Conservation (phyloP, 1,140 invertebrate genomes). For the Carposina sasakii region DNA sequence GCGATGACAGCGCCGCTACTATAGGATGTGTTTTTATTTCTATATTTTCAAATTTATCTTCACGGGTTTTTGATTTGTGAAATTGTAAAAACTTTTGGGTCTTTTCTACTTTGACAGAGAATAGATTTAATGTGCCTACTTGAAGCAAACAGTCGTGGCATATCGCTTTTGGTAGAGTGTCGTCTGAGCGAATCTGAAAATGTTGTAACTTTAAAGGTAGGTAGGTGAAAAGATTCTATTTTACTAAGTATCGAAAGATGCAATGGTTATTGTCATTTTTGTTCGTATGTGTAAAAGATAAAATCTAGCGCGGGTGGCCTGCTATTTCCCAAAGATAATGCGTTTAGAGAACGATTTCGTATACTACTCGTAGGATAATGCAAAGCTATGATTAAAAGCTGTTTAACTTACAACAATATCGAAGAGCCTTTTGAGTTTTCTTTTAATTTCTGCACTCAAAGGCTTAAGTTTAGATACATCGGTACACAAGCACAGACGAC, state of each 20-base stretch:
- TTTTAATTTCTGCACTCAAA: conserved; percentile 51
- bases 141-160: conserved; percentile 63
- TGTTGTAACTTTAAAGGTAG: too few relatives aligned
- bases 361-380: too few relatives aligned
- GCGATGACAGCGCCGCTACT: conserved; percentile 23
- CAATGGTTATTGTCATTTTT: too few relatives aligned
- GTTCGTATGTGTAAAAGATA: conserved; percentile 6
- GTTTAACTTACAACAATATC: conserved; percentile 49
- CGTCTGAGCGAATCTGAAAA: conserved; percentile 57
- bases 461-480: conserved; percentile 62
- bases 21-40: conserved; percentile 38
- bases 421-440: conserved; percentile 59
- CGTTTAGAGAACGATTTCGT: too few relatives aligned
- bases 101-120: conserved; percentile 57
- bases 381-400: too few relatives aligned
- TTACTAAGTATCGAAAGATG: too few relatives aligned
- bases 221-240: too few relatives aligned
- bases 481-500: conserved; percentile 60
- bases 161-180: conserved; percentile 62
- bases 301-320: too few relatives aligned
- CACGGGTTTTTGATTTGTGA: conserved; percentile 43
- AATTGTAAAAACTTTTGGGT: conserved; percentile 62
- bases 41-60: conserved; percentile 29
- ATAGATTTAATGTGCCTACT: conserved; percentile 44
- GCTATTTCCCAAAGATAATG: too few relatives aligned